Evolutionary conservation across 2,113 vertebrate species (phyloP).

Genomic region (Eolophus roseicapilla): DNA sequence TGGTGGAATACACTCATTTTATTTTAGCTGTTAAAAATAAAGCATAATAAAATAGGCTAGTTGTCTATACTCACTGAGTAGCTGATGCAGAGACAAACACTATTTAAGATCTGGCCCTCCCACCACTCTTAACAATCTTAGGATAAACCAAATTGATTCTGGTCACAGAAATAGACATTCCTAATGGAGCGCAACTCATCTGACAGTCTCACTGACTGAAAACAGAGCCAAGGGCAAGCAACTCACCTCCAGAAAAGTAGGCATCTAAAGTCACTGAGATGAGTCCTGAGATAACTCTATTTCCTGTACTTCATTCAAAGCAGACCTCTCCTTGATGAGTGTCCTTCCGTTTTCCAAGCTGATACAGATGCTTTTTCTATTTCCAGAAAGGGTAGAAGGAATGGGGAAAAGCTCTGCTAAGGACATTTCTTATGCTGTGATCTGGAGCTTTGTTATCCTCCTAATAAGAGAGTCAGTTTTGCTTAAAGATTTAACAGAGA

Average conservation of each 20-base stretch:
- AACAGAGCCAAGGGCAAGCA: not conserved
- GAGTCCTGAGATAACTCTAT: not conserved
- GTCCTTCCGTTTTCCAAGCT: not conserved
- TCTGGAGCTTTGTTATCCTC: not conserved
- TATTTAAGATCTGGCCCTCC: not conserved
- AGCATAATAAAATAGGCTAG: not conserved
- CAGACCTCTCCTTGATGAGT: not conserved
- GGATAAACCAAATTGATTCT: not conserved
- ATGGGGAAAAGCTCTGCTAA: not conserved
- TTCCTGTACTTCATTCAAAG: not conserved
- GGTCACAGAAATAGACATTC: not conserved
- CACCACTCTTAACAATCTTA: not conserved
- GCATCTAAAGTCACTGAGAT: not conserved
- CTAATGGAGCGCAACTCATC: not conserved
- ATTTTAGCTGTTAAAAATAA: not conserved
- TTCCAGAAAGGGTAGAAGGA: not conserved
- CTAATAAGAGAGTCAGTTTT: not conserved
- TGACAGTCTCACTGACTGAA: not conserved
- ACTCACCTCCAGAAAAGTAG: not conserved
- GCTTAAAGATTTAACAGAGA: not conserved
- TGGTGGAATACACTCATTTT: not conserved
- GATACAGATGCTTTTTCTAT: not conserved
- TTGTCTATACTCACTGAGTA: not conserved
- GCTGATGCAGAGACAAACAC: not conserved
- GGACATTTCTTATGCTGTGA: not conserved